phyloP scores from a whole-genome alignment of 2,797 vertebrate species.

The Rhinichthys osculus region DNA sequence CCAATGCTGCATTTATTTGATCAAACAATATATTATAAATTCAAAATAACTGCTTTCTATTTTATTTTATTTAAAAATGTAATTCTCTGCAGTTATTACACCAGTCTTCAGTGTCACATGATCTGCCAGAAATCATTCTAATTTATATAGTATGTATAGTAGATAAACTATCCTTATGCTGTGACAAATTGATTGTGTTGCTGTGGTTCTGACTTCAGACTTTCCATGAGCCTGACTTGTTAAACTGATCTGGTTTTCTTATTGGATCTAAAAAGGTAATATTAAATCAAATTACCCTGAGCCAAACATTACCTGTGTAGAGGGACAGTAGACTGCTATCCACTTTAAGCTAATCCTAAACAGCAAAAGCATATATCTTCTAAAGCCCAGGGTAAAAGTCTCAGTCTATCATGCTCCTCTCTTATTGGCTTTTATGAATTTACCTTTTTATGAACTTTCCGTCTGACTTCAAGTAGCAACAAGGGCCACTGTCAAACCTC shows the following conservation, averaged over 20 bases:
- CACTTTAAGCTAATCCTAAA: background rate
- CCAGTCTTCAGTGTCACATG: too few species aligned
- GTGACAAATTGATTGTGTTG: conserved; percentile 16
- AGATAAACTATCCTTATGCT: conserved; percentile 27
- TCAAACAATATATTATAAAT: too few species aligned
- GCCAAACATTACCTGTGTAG: background rate
- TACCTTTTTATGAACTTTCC: conserved; percentile 60
- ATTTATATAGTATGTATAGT: background rate
- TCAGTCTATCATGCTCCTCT: background rate
- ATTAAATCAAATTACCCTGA: background rate
- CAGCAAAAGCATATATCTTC: background rate
- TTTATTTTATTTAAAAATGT: too few species aligned
- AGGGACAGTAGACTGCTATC: background rate
- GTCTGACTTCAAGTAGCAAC: conserved; percentile 41
- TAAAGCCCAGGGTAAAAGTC: background rate
- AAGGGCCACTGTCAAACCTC: background rate
- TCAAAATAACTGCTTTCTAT: too few species aligned
- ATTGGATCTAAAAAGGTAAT: background rate
- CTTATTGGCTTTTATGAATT: conserved; percentile 51
- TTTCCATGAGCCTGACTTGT: conserved; percentile 16
- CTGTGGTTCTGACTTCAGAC: conserved; percentile 17
- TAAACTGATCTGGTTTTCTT: conserved; percentile 59
- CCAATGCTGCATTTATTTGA: background rate
- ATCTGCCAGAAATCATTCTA: too few species aligned
- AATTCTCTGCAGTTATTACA: too few species aligned